Conservation (phyloP, 2,888 invertebrate species). For the Acleris cristana region DNA sequence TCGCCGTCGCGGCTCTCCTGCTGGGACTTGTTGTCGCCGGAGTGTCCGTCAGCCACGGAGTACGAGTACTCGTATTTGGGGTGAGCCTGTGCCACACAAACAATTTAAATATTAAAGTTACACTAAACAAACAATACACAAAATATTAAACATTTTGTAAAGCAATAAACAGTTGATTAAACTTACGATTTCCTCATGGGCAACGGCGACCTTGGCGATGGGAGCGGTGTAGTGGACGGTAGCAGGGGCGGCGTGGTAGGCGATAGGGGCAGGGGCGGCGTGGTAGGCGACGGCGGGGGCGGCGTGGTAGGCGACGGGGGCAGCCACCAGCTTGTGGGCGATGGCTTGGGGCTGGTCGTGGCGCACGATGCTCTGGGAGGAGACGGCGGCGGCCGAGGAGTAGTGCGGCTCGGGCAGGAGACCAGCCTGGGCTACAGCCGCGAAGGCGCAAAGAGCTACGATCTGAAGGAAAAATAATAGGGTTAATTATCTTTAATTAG, state of each 20-base stretch:
- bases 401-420: constrained; percentile 31
- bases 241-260: constrained; percentile 32
- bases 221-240: constrained; percentile 47
- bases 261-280: constrained; percentile 25
- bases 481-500: too few species aligned
- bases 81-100: constrained; percentile 36
- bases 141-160: too few species aligned
- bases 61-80: constrained; percentile 55
- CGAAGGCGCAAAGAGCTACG: constrained; percentile 38
- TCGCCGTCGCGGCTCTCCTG: constrained; percentile 60
- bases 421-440: constrained; percentile 46
- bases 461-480: not conserved
- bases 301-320: constrained; percentile 42
- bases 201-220: constrained; percentile 40
- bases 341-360: constrained; percentile 37
- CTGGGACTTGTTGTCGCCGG: constrained; percentile 62
- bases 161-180: not conserved
- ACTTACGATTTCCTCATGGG: constrained; percentile 37
- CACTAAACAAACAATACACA: too few species aligned
- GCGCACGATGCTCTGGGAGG: constrained; percentile 51
- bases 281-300: constrained; percentile 37
- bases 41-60: constrained; percentile 63
- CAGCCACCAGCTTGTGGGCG: constrained; percentile 38
- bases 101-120: too few species aligned
- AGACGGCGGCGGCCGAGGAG: constrained; percentile 38